Evolutionary conservation across 2,113 vertebrate species (phyloP).

Genomic region (Pedetes capensis): DNA sequence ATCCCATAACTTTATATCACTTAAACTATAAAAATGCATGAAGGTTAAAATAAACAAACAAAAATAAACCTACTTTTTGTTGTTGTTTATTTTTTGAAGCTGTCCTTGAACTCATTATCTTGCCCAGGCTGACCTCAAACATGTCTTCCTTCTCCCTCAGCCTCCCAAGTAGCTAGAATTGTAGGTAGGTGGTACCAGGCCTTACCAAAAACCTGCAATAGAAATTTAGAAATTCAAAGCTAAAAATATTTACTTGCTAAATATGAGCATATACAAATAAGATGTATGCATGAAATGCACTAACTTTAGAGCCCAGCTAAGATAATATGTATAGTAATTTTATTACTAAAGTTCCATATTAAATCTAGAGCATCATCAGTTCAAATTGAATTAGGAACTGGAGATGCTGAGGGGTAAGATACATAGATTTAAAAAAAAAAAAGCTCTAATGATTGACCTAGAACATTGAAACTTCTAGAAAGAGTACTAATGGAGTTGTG

Average conservation of each 20-base stretch:
- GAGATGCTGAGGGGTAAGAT: not conserved
- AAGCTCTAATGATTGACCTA: rapidly evolving
- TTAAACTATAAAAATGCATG: not conserved
- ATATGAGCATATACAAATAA: not conserved
- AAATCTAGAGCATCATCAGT: not conserved
- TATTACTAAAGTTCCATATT: no score
- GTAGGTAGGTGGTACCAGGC: no score
- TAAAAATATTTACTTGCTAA: not conserved
- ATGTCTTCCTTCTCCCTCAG: no score
- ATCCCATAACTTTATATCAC: not conserved
- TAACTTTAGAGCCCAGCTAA: not conserved
- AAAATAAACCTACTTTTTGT: no score
- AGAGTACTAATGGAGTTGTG: not conserved
- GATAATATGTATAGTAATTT: not conserved
- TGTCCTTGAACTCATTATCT: no score
- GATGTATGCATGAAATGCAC: not conserved
- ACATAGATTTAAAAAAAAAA: not conserved
- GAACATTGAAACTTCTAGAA: not conserved
- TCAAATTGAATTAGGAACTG: not conserved
- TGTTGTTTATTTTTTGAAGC: no score
- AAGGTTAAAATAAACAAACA: not conserved
- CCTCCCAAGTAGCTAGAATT: no score
- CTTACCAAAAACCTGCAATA: not conserved
- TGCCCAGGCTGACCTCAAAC: no score
- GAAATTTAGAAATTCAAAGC: not conserved